Conservation (phyloP, 92 coral and sea anemone genomes). For the Micromussa lordhowensis region DNA sequence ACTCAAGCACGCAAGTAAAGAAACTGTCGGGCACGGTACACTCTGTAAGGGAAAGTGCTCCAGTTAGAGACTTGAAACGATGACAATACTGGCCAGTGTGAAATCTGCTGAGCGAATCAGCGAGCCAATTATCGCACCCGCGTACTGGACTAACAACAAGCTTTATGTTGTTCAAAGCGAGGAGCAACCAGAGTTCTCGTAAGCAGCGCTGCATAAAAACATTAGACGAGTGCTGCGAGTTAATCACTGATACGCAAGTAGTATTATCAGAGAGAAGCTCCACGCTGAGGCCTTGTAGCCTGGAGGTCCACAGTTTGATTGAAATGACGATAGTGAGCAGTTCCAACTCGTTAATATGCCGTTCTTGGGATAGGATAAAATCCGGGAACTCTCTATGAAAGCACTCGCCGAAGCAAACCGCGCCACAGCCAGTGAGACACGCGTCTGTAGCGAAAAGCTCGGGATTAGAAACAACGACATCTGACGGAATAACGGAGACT, state of each 20-base stretch:
- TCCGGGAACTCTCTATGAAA: conserved; percentile 33
- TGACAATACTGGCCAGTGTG: conserved; percentile 10
- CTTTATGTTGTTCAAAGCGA: too few relatives aligned
- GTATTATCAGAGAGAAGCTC: conserved; percentile 28
- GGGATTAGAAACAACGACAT: conserved; percentile 35
- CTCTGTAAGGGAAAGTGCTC: neutral
- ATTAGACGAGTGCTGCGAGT: too few relatives aligned
- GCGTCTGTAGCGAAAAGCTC: conserved; percentile 60
- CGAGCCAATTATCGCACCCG: too few relatives aligned
- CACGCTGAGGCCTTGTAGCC: conserved; percentile 47
- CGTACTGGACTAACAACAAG: too few relatives aligned
- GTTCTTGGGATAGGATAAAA: neutral
- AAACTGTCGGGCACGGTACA: neutral
- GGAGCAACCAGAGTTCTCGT: too few relatives aligned
- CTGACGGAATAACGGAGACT: conserved; percentile 53
- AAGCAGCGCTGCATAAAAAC: too few relatives aligned
- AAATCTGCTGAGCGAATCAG: conserved; percentile 24
- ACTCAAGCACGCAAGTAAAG: too few relatives aligned
- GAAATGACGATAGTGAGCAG: conserved; percentile 48
- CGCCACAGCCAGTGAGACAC: conserved; percentile 38
- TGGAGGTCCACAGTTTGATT: conserved; percentile 32
- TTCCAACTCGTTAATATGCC: conserved; percentile 39
- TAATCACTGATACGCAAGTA: conserved; percentile 6
- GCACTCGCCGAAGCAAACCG: conserved; percentile 56
- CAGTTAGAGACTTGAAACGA: conserved; percentile 3